Base-by-base conservation (phyloP, 2,797 vertebrate species). In the Parotocinclus haroldoi region DNA sequence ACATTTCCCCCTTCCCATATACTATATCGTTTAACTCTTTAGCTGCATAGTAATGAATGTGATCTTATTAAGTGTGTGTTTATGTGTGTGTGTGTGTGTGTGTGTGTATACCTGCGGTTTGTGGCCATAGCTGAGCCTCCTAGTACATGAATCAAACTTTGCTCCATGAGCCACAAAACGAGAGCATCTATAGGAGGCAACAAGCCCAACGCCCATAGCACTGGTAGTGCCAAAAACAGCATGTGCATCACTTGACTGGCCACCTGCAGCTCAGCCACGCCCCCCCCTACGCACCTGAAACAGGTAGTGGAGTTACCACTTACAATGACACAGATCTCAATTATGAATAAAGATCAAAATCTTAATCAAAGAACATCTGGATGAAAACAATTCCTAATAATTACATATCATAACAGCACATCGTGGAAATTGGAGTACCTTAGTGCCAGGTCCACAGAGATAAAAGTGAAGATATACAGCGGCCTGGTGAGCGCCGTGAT, bases 121-220 rank as follows among this genome's bases (percentile, higher is more conserved):
- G 91, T 95, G 80, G 95, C 94, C 96, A 98, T 92, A 59, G 94
- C 88, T 8, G 97, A 98, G 61, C 97, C 96, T 78, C 97, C 97
- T 54, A 99, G 86, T 62, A 92, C 94, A 77, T 98, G 94, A 78
- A 95, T 93, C 70, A 99, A 90, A 56, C 87, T 81, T 76, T 99
- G 97, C 74, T 99, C 97, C 92, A 96, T 92, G 78, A 88, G 90
- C 97, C 97, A 99, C 3, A 98, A 91, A 75, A 96, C 86, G 80
- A 99, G 89, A 12, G 95, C 95, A 18, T 99, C 97, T 54, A 96
- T 85, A 0, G 96, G 96, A 27, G 96, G 94, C 71, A 99, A 88
- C 68, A 93, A 89, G 68, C 96, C 97, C 19, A 98, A 68, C 0
- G 96, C 94, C 96, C 97, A 99, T n/a, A 99, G 81, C 69, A 98